Evolutionary conservation across 1,140 invertebrate genomes (phyloP).

Genomic region (Penaeus chinensis): DNA sequence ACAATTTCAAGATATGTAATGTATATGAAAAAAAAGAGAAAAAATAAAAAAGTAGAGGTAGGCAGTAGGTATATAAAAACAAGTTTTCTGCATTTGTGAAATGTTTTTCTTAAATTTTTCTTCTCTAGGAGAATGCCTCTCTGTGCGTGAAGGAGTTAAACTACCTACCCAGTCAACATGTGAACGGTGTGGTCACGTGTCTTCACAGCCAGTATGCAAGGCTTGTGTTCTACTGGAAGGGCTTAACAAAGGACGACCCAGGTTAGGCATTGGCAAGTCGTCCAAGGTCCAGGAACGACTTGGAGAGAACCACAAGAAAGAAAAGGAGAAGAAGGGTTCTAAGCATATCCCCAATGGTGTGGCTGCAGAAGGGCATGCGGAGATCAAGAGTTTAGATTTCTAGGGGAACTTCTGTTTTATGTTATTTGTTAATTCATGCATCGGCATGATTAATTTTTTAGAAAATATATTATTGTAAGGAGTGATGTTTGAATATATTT

Average conservation of each 20-base stretch:
- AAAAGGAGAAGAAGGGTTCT: neutral
- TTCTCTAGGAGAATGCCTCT: slow-evolving; percentile 84
- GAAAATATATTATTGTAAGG: neutral
- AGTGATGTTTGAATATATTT: neutral
- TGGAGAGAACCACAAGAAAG: slow-evolving; percentile 14
- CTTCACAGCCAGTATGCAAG: slow-evolving; percentile 95
- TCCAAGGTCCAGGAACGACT: slow-evolving; percentile 77
- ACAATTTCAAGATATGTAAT: too few relatives aligned
- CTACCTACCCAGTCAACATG: slow-evolving; percentile 86
- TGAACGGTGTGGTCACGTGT: slow-evolving; percentile 91
- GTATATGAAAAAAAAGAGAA: neutral
- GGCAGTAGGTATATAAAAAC: too few relatives aligned
- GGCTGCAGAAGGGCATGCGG: neutral
- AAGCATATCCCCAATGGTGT: neutral
- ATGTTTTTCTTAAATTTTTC: slow-evolving; percentile 42
- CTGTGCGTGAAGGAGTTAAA: slow-evolving; percentile 83
- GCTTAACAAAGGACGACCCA: slow-evolving; percentile 91
- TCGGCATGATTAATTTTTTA: neutral
- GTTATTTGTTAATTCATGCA: neutral
- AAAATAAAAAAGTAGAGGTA: neutral
- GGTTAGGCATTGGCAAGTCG: slow-evolving; percentile 85
- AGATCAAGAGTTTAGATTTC: neutral
- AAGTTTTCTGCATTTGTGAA: neutral
- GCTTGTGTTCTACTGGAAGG: slow-evolving; percentile 96
- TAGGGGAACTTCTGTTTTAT: neutral